Percentiles rank a stretch among this genome's conserved stretches.
phyloP scores from a whole-genome alignment of 2,888 invertebrate genomes.

The Emmelina monodactyla region DNA sequence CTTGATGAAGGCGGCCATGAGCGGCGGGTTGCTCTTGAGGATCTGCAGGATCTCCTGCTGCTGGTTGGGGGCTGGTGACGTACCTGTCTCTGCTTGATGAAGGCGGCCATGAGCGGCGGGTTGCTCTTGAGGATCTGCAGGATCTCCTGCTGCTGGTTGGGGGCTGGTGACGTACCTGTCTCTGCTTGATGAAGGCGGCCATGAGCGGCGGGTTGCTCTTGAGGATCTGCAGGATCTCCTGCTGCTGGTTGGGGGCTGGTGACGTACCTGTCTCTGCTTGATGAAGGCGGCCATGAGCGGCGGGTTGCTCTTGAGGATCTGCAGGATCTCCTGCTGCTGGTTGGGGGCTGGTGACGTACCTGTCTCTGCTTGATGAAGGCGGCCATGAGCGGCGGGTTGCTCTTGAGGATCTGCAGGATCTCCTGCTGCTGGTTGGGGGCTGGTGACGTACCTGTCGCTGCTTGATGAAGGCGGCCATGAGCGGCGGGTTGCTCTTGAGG shows the following conservation, averaged over 20 bases:
- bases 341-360: conserved; percentile 73
- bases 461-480: conserved; percentile 96
- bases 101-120: conserved; percentile 94
- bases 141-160: conserved; percentile 66
- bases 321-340: conserved; percentile 71
- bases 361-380: conserved; percentile 91
- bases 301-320: conserved; percentile 90
- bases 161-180: conserved; percentile 79
- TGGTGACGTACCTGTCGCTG: conserved; percentile 85
- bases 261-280: conserved; percentile 85
- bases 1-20: conserved; percentile 95
- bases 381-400: conserved; percentile 94
- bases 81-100: conserved; percentile 88
- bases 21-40: conserved; percentile 90
- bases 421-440: conserved; percentile 91
- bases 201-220: conserved; percentile 94
- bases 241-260: conserved; percentile 90
- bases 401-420: conserved; percentile 87
- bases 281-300: conserved; percentile 95
- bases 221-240: conserved; percentile 86
- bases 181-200: conserved; percentile 93
- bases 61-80: conserved; percentile 88
- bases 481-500: conserved; percentile 87
- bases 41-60: conserved; percentile 90
- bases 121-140: conserved; percentile 88